Percentiles rank a stretch among this genome's conserved stretches.
These are phyloP conservation scores for Rapana venosa DNA, from an alignment of 2,888 invertebrate species.

Conservation along the genomic window DNA sequence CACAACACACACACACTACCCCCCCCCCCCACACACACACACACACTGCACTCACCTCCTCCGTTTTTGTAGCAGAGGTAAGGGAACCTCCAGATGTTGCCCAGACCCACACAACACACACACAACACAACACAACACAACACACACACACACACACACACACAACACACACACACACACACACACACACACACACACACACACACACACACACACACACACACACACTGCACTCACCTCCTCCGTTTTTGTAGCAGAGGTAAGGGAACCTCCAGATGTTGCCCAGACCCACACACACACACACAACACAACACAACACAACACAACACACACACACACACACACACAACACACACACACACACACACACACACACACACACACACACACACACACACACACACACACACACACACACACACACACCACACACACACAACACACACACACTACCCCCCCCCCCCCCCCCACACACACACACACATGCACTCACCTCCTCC, in stretches of 20 bases:
- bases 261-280: constrained; percentile 40
- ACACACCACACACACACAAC: too few species aligned
- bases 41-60: background rate
- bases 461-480: background rate
- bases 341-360: background rate
- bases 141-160: too few species aligned
- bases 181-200: too few species aligned
- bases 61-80: constrained; percentile 39
- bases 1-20: background rate
- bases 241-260: constrained; percentile 35
- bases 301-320: too few species aligned
- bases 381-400: too few species aligned
- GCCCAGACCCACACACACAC: constrained; percentile 32
- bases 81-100: constrained; percentile 38
- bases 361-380: too few species aligned
- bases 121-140: too few species aligned
- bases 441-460: background rate
- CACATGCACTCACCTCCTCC: background rate
- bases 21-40: background rate
- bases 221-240: background rate
- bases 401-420: too few species aligned
- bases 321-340: too few species aligned
- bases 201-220: too few species aligned
- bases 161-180: too few species aligned
- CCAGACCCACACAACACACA: constrained; percentile 34